Base-by-base conservation (phyloP, 2,888 invertebrate genomes). In the Phorcus lineatus region DNA sequence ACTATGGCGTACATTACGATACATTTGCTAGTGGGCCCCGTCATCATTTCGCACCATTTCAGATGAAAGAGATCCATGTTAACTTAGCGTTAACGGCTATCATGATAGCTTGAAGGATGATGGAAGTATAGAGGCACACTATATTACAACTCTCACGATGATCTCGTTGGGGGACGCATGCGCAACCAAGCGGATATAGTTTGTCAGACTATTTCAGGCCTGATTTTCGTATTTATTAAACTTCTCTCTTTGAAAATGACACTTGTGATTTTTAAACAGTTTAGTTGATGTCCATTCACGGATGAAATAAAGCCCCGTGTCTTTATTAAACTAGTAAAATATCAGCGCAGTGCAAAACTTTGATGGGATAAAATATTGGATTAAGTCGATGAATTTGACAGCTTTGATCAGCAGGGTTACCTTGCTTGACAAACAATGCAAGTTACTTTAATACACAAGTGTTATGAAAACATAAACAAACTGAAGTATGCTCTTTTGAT, bases 21-120 rank as follows among this genome's bases (percentile, higher is more conserved):
- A 62, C 62, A 62, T 62, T 62, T 62, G 62, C 62, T 28, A 24
- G 24, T 24, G 24, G 62, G 28, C 62, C 11, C 28, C 28, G 62
- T 62, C 62, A 62, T 62, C 62, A 62, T 62, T 62, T 62, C 62
- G 62, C 62, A 28, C 62, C 62, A 62, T 62, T 62, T 28, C 62
- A 62, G 62, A 16, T 62, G 62, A 62, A 62, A 62, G 62, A 28
- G 62, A 28, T 13, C 24, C 62, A 24, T 62, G 62, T 62, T 62
- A 62, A 62, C 62, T 24, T 62, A 62, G 62, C 62, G 62, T 62
- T 28, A 62, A 62, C 62, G 28, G 62, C 62, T 62, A 62, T 62
- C 62, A 62, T 17, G 24, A 28, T 62, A 28, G 62, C 28, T 28
- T 24, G 62, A 28, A 28, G 62, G 13, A 28, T 24, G 28, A 28